Conservation (phyloP, 1,140 invertebrate genomes). For the Drosophila carrolli region DNA sequence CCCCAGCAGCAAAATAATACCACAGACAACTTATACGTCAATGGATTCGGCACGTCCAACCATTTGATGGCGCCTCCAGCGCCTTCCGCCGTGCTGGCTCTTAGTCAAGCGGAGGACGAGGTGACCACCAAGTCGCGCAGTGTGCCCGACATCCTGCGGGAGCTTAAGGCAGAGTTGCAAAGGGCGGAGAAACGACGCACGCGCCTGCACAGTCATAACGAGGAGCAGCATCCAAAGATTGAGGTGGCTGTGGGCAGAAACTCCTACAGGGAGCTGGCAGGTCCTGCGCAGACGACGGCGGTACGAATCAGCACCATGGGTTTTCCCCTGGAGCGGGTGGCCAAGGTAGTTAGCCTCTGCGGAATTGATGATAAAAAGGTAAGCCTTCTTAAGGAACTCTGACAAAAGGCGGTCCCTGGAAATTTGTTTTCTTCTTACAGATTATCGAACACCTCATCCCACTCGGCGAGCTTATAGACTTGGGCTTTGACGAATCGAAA, state of each 20-base stretch:
- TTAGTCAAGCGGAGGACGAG: slow-evolving; percentile 77
- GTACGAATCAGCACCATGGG: slow-evolving; percentile 92
- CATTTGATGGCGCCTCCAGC: slow-evolving; percentile 57
- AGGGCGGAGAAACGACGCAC: slow-evolving; percentile 80
- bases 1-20: slow-evolving; percentile 50
- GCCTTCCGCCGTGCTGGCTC: slow-evolving; percentile 17
- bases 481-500: slow-evolving; percentile 92
- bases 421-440: slow-evolving; percentile 45
- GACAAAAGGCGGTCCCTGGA: neutral
- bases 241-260: slow-evolving; percentile 8
- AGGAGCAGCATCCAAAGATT: slow-evolving; percentile 39
- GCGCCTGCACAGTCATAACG: slow-evolving; percentile 80
- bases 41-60: slow-evolving; percentile 68
- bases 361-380: slow-evolving; percentile 95
- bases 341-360: slow-evolving; percentile 89
- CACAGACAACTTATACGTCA: slow-evolving; percentile 49
- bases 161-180: slow-evolving; percentile 88
- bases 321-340: slow-evolving; percentile 91
- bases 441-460: slow-evolving; percentile 89
- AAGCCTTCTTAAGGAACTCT: slow-evolving; percentile 34
- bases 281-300: slow-evolving; percentile 88
- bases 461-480: slow-evolving; percentile 90
- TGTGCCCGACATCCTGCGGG: slow-evolving; percentile 90
- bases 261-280: slow-evolving; percentile 85
- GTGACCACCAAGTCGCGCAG: slow-evolving; percentile 86